Percentiles rank a stretch among this genome's conserved stretches.
Conservation (phyloP, 2,797 vertebrate species). For the Gobionotothen gibberifrons region DNA sequence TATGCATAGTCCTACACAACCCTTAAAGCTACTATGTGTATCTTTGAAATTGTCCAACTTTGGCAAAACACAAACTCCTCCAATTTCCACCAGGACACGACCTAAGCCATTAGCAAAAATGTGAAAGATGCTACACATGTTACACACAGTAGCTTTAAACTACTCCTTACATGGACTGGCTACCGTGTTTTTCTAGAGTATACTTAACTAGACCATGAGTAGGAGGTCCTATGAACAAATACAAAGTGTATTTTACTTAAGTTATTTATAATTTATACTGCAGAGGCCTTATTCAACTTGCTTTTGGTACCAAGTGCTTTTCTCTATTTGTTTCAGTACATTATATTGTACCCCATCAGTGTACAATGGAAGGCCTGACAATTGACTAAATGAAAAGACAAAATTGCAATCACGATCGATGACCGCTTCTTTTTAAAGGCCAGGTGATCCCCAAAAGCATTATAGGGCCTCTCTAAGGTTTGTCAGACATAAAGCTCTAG, state of each 20-base stretch:
- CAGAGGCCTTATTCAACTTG: too few species aligned
- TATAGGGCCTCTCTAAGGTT: neutral
- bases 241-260: neutral
- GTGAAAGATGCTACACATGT: neutral
- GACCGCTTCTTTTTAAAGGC: too few species aligned
- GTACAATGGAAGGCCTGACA: too few species aligned
- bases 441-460: too few species aligned
- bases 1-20: neutral
- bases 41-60: neutral
- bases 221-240: neutral
- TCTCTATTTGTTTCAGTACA: too few species aligned
- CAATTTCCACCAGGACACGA: neutral
- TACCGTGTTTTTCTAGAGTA: neutral
- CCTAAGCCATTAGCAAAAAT: neutral
- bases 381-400: too few species aligned
- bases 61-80: neutral
- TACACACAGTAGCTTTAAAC: conserved; percentile 1
- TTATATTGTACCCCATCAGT: too few species aligned
- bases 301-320: too few species aligned
- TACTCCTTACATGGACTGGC: neutral
- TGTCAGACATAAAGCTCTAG: neutral
- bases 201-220: neutral
- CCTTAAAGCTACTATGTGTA: conserved; percentile 19
- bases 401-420: too few species aligned
- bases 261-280: too few species aligned